Percentiles rank a stretch among this genome's conserved stretches.
These are phyloP conservation scores for Drosophila nigritarsus DNA, from an alignment of 2,888 invertebrate genomes.

Conservation along the genomic window DNA sequence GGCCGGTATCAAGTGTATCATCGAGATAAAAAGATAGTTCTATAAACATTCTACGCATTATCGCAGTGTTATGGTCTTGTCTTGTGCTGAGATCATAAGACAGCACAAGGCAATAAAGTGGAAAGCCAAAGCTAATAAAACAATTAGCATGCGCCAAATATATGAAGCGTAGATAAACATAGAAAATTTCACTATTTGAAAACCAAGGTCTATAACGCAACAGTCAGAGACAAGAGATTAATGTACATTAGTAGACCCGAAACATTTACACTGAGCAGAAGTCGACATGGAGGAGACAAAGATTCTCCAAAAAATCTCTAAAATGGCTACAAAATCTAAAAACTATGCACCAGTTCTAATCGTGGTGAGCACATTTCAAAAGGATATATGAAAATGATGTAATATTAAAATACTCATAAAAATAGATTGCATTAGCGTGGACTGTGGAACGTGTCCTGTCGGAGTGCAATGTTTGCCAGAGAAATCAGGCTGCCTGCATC, in stretches of 20 bases:
- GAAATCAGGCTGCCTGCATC: conserved; percentile 79
- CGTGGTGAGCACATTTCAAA: conserved; percentile 23
- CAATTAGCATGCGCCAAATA: conserved; percentile 60
- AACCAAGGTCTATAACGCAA: conserved; percentile 20
- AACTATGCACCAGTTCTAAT: conserved; percentile 14
- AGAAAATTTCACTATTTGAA: conserved; percentile 45
- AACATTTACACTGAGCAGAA: conserved; percentile 66
- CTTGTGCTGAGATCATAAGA: conserved; percentile 41
- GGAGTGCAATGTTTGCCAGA: conserved; percentile 81
- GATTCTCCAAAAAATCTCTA: background rate
- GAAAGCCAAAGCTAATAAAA: conserved; percentile 69
- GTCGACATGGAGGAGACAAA: conserved; percentile 4
- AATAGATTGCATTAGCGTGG: conserved; percentile 39
- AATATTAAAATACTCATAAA: background rate
- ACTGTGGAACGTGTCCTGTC: conserved; percentile 31
- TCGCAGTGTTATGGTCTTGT: conserved; percentile 18
- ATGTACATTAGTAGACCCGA: conserved; percentile 48
- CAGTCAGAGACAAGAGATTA: conserved; percentile 13
- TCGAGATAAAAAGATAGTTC: conserved; percentile 2
- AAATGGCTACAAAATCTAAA: conserved; percentile 24
- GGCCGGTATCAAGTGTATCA: conserved; percentile 10
- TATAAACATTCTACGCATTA: conserved; percentile 19
- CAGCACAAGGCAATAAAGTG: conserved; percentile 53
- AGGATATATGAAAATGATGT: background rate
- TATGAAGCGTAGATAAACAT: conserved; percentile 55